Base-by-base conservation (phyloP, 2,888 invertebrate species). In the Cryptocephalus moraei region DNA sequence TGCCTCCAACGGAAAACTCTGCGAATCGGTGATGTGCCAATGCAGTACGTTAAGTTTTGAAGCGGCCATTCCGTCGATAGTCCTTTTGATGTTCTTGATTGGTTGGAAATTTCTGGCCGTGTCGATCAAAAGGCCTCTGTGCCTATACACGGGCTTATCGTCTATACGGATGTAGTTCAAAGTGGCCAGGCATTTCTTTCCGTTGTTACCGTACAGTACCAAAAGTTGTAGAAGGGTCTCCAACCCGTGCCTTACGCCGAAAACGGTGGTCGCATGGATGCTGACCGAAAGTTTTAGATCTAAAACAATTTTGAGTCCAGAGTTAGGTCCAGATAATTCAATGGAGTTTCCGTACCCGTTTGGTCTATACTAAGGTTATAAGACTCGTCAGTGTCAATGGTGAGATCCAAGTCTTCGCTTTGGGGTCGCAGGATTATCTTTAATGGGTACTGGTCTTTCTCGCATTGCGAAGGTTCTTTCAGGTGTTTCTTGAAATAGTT, bases 21-120 rank as follows among this genome's bases (percentile, higher is more conserved):
- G 93, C 1, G 90, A 82, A 69, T 95, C 95, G 0, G 88, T 86
- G 0, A 82, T 82, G 64, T 91, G 90, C 93, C 94, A 95, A 65
- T 95, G 95, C 40, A 95, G 79, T 0, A 91, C 87, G 65, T 95
- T 95, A 74, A 95, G 71, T 70, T 95, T 95, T 43, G 84, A 84
- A 12, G 86, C 78, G 1, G 87, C 84, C 86, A 95, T 90, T 1
- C 81, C 92, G 58, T 92, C 86, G 54, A 93, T 73, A 41, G 85
- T 86, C 54, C 76, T 78, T 57, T 80, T 77, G 13, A 91, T 81
- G 41, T 77, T 76, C 10, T 66, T 68, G 52, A 91, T 68, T 0
- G 89, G 82, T 22, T 95, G 74, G 64, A 82, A 97, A 70, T 96
- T 92, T 49, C 96, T 78, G 0, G 91, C 82, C 0, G 91, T 86